Base-by-base conservation (phyloP, 2,888 invertebrate species). In the Criorhina ranunculi region DNA sequence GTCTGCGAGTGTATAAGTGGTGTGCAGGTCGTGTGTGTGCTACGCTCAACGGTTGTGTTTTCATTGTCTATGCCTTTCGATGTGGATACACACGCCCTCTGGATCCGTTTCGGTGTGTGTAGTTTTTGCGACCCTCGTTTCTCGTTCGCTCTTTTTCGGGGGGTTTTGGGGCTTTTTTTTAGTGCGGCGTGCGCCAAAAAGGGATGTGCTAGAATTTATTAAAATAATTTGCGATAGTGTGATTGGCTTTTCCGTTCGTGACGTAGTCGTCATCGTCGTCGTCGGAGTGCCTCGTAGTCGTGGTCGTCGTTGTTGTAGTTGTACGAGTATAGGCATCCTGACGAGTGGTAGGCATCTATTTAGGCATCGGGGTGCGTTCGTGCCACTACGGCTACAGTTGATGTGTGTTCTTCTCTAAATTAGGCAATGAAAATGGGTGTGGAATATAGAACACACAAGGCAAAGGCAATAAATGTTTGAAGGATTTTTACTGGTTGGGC, bases 171-270 rank as follows among this genome's bases (percentile, higher is more conserved):
- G 81, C 70, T 73, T 87, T 87, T 87, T 89, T 89, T 88, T 89
- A 88, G 88, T 88, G 87, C 87, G 88, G 88, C 88, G 87, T 87
- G 88, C 87, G 82, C 86, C 86, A 72, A 87, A 87, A 85, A 88
- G 87, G 88, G 87, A 87, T 90, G 91, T 90, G 90, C 91, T 91
- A 91, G 90, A 89, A 91, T 90, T 88, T 91, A 90, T 91, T 91
- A 90, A 89, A 91, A 91, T 89, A 89, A 89, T 90, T 90, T 91
- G 90, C 91, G 91, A 91, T 91, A 91, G 91, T 91, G 91, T 91
- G 91, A 91, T 91, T 91, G 91, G 91, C 91, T 89, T 91, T 89
- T 83, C 83, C 83, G 83, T 78, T 78, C 73, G 72, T 83, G 83
- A 83, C 55, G 78, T 73, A 53, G 73, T 57, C 73, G 73, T 62